Percentiles rank a stretch among this genome's conserved stretches.
phyloP scores from a whole-genome alignment of 1,140 invertebrate species.

The Cydia splendana region DNA sequence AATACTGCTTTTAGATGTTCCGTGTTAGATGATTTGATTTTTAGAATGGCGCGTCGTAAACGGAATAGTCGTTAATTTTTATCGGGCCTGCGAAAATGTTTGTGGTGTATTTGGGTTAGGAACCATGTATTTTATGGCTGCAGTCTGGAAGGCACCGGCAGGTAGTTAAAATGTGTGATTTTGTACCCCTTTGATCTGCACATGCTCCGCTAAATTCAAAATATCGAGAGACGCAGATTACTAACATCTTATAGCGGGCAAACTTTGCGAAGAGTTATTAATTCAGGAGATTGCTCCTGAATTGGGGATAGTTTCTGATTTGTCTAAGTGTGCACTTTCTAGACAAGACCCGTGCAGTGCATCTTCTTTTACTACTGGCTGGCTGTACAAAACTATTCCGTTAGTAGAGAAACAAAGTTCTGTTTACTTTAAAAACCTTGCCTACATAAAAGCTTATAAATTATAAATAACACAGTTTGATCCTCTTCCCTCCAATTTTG shows the following conservation, averaged over 20 bases:
- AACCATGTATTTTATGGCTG: conserved; percentile 12
- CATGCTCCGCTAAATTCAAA: not conserved
- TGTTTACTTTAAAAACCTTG: no score
- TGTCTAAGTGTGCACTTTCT: no score
- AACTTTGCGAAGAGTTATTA: not conserved
- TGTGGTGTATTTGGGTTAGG: conserved; percentile 17
- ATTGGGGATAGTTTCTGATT: no score
- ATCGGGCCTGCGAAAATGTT: conserved; percentile 15
- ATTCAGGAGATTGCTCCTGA: no score
- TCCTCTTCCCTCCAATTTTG: no score
- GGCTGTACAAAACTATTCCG: no score
- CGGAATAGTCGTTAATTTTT: conserved; percentile 21
- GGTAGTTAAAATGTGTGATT: conserved; percentile 2
- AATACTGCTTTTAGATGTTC: conserved; percentile 69
- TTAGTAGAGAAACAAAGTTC: no score
- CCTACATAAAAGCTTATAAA: no score
- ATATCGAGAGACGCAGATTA: not conserved
- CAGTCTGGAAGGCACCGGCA: conserved; percentile 1
- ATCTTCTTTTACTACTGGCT: no score
- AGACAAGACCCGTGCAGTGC: no score
- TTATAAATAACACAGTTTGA: no score
- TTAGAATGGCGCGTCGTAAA: conserved; percentile 40
- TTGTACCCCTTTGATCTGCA: not conserved
- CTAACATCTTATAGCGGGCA: not conserved
- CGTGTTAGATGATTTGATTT: conserved; percentile 71